Evolutionary conservation across 2,113 vertebrate species (phyloP), one percentile per base, ranked within the genome.

Genomic region (Charina bottae): DNA sequence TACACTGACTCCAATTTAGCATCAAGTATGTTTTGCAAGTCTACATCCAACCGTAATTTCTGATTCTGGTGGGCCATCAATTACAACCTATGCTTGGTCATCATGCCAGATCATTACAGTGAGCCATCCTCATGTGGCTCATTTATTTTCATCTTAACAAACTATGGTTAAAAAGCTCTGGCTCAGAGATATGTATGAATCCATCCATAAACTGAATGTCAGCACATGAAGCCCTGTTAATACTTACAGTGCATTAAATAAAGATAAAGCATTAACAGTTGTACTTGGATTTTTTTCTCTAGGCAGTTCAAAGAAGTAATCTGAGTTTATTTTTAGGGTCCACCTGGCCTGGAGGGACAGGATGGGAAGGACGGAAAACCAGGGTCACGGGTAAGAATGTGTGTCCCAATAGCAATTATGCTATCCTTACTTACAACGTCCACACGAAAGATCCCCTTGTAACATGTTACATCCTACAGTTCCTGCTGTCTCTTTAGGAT

Each of bases 361-460:
- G 99, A 99, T 0, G 99, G 99, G 87, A 99, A 99, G 96, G 98
- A 98, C 0, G 99, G 99, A 46, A 99, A 99, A 90, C 98, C 98
- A 0, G 99, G 99, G 3, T 42, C 97, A 78, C 95, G 98, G 97
- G 99, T 99, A 96, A 98, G 98, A 86, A 0, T 7, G 9, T 0
- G 0, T 59, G 56, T 6, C 0, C 26, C 26, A 6, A 0, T 0
- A 68, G 4, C 11, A 42, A 11, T 21, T 0, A 6, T 2, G 33
- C 56, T 8, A 4, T 49, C 1, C 62, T 83, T 19, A 7, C 56
- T 83, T 28, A 21, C 13, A 37, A 19, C 5, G 9, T 58, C 64
- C 13, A 5, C 2, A 64, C 0, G 23, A 54, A 85, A 53, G 23
- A 58, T 11, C 46, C n/a, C 28, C 28, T 19, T 42, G 23, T 15